Conservation (phyloP, 2,113 vertebrate genomes). For the Phaethornis superciliosus region DNA sequence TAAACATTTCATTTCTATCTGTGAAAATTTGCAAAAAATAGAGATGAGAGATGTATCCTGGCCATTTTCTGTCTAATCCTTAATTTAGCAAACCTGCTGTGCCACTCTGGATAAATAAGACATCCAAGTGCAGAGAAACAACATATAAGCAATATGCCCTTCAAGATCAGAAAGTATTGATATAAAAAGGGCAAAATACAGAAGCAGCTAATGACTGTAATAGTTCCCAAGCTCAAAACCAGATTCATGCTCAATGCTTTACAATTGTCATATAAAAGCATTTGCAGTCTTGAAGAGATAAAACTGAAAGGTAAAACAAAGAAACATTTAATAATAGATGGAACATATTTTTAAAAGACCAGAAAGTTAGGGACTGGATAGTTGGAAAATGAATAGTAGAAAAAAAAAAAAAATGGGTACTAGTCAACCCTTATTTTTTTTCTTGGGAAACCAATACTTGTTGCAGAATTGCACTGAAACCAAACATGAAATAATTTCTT, state of each 20-base stretch:
- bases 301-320: conserved; percentile 39
- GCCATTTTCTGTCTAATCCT: background rate
- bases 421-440: background rate
- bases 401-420: background rate
- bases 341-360: background rate
- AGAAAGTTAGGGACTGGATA: background rate
- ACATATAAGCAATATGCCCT: background rate
- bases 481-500: background rate
- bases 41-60: background rate
- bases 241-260: conserved; percentile 11
- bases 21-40: background rate
- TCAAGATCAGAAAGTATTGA: conserved; percentile 10
- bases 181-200: conserved; percentile 36
- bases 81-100: background rate
- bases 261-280: conserved; percentile 21
- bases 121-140: background rate
- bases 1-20: background rate
- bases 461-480: background rate
- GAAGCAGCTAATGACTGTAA: conserved; percentile 18
- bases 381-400: background rate
- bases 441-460: background rate
- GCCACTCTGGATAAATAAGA: background rate
- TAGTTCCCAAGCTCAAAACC: conserved; percentile 11
- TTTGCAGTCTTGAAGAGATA: background rate
- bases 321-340: background rate